A percentile compares a stretch with the other conserved stretches of the same genome.
phyloP scores from a whole-genome alignment of 1,140 invertebrate species.

The Tetranychus urticae region DNA sequence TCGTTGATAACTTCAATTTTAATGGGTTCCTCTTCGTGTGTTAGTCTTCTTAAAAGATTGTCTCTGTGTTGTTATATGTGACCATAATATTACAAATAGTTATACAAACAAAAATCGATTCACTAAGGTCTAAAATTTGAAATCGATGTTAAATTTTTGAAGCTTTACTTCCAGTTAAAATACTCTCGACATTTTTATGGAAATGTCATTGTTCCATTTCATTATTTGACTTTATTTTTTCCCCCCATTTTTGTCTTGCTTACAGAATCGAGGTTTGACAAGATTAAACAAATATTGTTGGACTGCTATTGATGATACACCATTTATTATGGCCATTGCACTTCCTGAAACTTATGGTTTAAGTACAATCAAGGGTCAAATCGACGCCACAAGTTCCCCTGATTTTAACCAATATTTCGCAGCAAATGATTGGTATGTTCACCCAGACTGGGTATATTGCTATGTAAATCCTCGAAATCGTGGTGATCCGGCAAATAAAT shows the following conservation, averaged over 20 bases:
- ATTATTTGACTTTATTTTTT: too few species aligned
- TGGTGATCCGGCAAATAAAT: constrained; percentile 1
- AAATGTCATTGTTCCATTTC: too few species aligned
- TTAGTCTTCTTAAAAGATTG: too few species aligned
- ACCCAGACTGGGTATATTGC: constrained; percentile 47
- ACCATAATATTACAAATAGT: too few species aligned
- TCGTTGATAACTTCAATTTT: too few species aligned
- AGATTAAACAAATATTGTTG: constrained; percentile 63
- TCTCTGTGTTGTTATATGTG: too few species aligned
- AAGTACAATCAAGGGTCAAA: constrained; percentile 55
- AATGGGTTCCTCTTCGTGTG: too few species aligned
- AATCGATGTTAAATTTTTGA: too few species aligned
- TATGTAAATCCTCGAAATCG: constrained; percentile 4
- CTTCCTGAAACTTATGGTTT: constrained; percentile 68
- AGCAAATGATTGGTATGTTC: constrained; percentile 43
- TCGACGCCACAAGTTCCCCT: constrained; percentile 27
- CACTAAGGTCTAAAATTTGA: too few species aligned
- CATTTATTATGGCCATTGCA: constrained; percentile 63
- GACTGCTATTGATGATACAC: constrained; percentile 57
- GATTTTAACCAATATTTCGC: constrained; percentile 2
- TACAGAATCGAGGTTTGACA: constrained; percentile 45
- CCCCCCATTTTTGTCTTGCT: neutral
- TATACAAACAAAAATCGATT: too few species aligned
- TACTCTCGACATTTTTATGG: too few species aligned
- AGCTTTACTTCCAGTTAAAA: too few species aligned